Conservation (phyloP, 1,140 invertebrate species). For the Panagrolaimus sp. region DNA sequence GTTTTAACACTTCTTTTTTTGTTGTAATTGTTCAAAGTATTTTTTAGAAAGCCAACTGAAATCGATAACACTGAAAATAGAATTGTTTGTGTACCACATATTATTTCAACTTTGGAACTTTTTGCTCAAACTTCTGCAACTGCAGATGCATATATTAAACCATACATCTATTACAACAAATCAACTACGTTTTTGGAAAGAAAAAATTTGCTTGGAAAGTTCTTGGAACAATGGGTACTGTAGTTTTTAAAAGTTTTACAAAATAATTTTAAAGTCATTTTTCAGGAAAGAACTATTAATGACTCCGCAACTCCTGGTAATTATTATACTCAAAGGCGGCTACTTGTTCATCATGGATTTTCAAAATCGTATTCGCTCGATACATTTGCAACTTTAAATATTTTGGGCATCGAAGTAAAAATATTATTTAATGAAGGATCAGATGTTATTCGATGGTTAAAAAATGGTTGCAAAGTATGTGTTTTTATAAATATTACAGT, state of each 20-base stretch:
- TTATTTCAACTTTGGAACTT: constrained; percentile 1
- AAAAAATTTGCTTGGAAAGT: too few relatives aligned
- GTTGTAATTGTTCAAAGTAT: too few relatives aligned
- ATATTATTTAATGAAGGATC: background rate
- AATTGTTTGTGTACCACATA: background rate
- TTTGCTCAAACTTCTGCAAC: background rate
- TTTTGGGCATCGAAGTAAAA: background rate
- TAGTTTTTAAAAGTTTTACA: too few relatives aligned
- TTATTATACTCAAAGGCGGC: background rate
- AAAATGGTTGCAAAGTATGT: background rate
- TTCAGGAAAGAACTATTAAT: background rate
- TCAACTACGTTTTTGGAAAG: too few relatives aligned
- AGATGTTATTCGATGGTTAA: background rate
- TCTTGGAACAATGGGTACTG: too few relatives aligned
- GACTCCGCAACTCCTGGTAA: background rate
- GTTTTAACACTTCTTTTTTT: too few relatives aligned
- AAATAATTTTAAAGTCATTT: too few relatives aligned
- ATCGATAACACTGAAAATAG: background rate
- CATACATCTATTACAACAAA: too few relatives aligned
- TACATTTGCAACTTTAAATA: background rate
- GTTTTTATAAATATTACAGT: background rate
- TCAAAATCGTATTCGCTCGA: background rate
- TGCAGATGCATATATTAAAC: too few relatives aligned
- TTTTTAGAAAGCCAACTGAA: background rate
- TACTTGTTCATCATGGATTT: background rate